Evolutionary conservation across 2,797 vertebrate genomes (phyloP), one percentile per base, ranked within the genome.

Genomic region (Syngnathus acus): DNA sequence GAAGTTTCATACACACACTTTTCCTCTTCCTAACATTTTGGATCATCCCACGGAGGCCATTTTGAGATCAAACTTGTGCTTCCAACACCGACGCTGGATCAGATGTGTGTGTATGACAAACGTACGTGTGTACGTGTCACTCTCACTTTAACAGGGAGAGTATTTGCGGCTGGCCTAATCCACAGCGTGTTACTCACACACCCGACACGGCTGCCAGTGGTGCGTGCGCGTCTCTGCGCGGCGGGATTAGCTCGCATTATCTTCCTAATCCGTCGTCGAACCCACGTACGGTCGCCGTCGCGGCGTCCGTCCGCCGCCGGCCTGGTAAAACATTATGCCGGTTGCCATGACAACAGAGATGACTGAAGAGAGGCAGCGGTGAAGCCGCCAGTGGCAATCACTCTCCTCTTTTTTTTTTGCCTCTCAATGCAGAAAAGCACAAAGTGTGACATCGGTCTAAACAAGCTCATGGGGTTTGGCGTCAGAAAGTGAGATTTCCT

Each of bases 271-370:
- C 80, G 39, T 32, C 37, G 60, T 4, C 17, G 10, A 74, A 81
- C 67, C 72, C 40, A 42, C 16, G 65, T 42, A 32, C 38, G n/a
- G 23, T 11, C 48, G 38, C 19, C 39, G 48, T 57, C 11, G 11
- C 42, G 48, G 6, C 48, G 6, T 19, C 48, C 50, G 9, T 21
- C 50, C 19, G 50, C 19, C 6, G 19, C 50, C 0, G 3, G 17
- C 14, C 7, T 51, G 62, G 63, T n/a, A 65, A 47, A 72, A 42
- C 71, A 85, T 81, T 84, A 79, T 77, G 47, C 43, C 4, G 47
- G 89, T 91, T 87, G 74, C 89, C 82, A 65, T 79, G 88, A 87
- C 89, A 85, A 90, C 88, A 74, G 62, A 72, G 72, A 67, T 54
- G 32, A 68, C 74, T 73, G 68, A 38, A 43, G 72, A 19, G 65